phyloP scores from a whole-genome alignment of 2,113 vertebrate genomes.

The Trachemys scripta region DNA sequence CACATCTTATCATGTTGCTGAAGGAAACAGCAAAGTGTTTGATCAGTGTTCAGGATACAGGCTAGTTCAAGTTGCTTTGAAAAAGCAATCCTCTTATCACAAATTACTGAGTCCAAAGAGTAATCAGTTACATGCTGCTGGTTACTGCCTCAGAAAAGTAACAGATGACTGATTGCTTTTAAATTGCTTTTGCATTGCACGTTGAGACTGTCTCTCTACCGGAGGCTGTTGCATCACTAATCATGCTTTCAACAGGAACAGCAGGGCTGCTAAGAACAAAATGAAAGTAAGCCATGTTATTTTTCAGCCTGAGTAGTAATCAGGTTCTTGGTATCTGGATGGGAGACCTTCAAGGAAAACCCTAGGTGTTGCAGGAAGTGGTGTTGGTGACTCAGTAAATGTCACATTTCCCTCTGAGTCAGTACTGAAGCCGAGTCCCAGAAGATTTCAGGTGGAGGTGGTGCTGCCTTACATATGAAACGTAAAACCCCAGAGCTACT shows the following conservation, averaged over 20 bases:
- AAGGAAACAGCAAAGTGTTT: neutral
- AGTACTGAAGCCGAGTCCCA: conserved; percentile 41
- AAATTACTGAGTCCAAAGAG: neutral
- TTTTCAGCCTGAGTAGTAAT: conserved; percentile 59
- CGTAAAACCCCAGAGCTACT: neutral
- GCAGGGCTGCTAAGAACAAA: conserved; percentile 58
- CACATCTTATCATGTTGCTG: conserved; percentile 17
- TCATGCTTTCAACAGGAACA: conserved; percentile 32
- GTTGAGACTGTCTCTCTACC: neutral
- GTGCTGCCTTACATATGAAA: neutral
- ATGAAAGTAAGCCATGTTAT: conserved; percentile 64
- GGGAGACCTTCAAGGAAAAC: conserved; percentile 62
- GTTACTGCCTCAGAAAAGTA: conserved; percentile 30
- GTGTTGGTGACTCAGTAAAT: conserved; percentile 71
- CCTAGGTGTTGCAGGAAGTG: conserved; percentile 72
- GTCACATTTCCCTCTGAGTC: conserved; percentile 64
- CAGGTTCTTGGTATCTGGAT: conserved; percentile 69
- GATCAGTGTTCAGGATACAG: neutral
- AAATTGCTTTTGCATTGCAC: conserved; percentile 31
- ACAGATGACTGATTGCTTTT: conserved; percentile 46
- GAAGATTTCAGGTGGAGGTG: conserved; percentile 44
- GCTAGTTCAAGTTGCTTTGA: neutral
- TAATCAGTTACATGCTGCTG: conserved; percentile 1
- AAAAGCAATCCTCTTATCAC: neutral
- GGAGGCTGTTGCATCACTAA: conserved; percentile 58